These are phyloP conservation scores for Numenius phaeopus DNA, from an alignment of 2,797 vertebrate genomes.

Conservation along the genomic window DNA sequence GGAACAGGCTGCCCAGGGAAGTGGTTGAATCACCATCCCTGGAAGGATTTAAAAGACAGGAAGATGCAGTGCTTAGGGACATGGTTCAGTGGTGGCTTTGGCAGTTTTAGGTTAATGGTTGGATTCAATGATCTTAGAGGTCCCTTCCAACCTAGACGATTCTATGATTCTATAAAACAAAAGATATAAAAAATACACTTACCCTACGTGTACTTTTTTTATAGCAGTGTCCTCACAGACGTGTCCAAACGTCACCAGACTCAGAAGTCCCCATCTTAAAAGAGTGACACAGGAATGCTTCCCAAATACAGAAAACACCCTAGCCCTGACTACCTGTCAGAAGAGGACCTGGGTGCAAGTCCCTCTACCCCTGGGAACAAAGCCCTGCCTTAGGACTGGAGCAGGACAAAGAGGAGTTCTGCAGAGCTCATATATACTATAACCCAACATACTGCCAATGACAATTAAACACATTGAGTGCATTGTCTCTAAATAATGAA, in stretches of 20 bases:
- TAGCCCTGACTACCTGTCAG: background rate
- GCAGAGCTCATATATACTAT: background rate
- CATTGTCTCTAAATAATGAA: background rate
- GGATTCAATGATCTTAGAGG: background rate
- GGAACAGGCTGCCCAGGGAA: background rate
- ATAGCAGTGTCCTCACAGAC: background rate
- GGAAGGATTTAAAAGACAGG: background rate
- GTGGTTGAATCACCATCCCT: background rate
- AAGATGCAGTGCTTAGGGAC: background rate
- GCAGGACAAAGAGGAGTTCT: background rate
- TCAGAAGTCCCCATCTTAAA: background rate
- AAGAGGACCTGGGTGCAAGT: background rate
- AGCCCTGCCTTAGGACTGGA: background rate
- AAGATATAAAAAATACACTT: background rate
- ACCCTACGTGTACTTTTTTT: background rate
- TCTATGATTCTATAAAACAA: background rate
- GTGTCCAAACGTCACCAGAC: fast-evolving
- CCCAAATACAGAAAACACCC: background rate
- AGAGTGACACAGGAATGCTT: background rate
- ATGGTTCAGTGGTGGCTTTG: background rate
- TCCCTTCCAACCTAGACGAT: background rate
- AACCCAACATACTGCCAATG: background rate
- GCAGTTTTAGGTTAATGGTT: background rate
- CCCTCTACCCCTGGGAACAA: background rate
- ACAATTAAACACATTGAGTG: background rate